Evolutionary conservation across 2,888 invertebrate species (phyloP), one percentile per base, ranked within the genome.

Genomic region (Psylliodes chrysocephalus): DNA sequence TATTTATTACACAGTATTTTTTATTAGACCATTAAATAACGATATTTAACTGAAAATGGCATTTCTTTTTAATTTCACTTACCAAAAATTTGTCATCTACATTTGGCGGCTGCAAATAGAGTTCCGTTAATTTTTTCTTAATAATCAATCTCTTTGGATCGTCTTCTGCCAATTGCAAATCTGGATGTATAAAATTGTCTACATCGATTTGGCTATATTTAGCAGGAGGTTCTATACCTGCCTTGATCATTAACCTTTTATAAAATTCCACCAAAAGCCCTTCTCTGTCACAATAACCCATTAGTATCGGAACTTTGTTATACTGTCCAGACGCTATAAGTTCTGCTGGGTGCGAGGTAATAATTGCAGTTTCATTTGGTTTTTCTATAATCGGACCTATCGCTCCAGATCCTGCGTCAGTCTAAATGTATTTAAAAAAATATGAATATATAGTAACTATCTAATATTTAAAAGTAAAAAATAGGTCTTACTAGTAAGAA

Each of bases 281-380:
- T 73, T 82, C 82, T 49, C 72, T 71, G 8, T 72, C 67, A 33
- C 72, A 77, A 44, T 75, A 80, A 2, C 81, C 81, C 47, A 80
- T 75, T 17, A 82, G 71, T 5, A 80, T 60, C 2, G 82, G 82
- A 1, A 82, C 78, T 56, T 78, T 73, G 25, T 73, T 76, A 66
- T 77, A 80, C 30, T 57, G 10, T 1, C 65, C 61, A 42, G 47
- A 40, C 12, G 10, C 14, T 5, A 65, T n/a, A 18, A 65, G 3
- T 47, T 57, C 15, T 1, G 14, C 40, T 2, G 65, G 52, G 4
- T 12, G 19, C 4, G 49, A 3, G 6, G 49, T 46, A 3, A 65
- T 12, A 7, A 65, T 12, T 10, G 61, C 56, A 0, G 65, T 54
- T 25, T 40, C 10, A 18, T 66, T 62, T 2, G 62, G 59, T n/a